Base-by-base conservation (phyloP, 2,797 vertebrate species). In the Sebastes goodei region DNA sequence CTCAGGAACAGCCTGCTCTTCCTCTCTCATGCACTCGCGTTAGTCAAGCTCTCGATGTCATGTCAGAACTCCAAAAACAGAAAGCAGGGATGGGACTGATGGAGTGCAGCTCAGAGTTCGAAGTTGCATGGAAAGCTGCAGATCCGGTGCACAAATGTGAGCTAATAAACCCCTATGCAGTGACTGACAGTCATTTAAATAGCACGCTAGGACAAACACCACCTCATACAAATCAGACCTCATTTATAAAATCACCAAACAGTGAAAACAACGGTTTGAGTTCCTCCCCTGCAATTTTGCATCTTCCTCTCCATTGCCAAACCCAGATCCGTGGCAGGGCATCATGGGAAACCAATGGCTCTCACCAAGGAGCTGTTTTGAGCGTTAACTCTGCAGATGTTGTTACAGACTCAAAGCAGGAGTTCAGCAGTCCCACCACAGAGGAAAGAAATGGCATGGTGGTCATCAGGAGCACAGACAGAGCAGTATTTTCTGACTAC, bases 301-400 rank as follows among this genome's bases (percentile, higher is more conserved):
- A 95, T 84, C 92, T 95, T 84, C 90, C 94, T 80, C 91, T 93
- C 38, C 88, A 94, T 84, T 95, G 92, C 91, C 96, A 96, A 94
- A 94, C 88, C 20, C 93, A 94, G 86, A 89, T 94, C 11, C 84
- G 82, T 33, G 89, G 90, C 63, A 91, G 62, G 56, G 91, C 88
- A 32, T 81, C 89, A 2, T 93, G 93, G 94, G 90, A 91, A 1
- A 89, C 68, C 70, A 94, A 86, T 2, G 81, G 76, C 57, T 80
- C 78, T 64, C 69, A 74, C 12, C 87, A 88, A 60, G 89, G 71
- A 74, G 69, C 87, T 29, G 83, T 86, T 82, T 64, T 82, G 63
- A 78, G 83, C 23, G 68, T 60, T 21, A 74, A 62, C 68, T 71
- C 73, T n/a, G 66, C 78, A 49, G 88, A 90, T n/a, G 14, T 59